Evolutionary conservation across 2,113 vertebrate genomes (phyloP).

Genomic region (Petromus typicus): DNA sequence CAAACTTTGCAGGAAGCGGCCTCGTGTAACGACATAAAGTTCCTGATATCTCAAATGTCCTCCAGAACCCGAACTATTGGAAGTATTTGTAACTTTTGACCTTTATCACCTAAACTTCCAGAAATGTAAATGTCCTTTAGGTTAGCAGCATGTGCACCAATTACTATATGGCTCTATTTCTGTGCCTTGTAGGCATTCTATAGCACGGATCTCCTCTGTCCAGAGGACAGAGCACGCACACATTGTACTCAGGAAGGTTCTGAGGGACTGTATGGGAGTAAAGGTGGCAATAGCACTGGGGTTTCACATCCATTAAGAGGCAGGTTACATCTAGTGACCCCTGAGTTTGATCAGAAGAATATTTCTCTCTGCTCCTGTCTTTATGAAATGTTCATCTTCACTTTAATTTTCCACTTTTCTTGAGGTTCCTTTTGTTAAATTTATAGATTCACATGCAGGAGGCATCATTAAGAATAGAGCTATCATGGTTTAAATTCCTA

Average conservation of each 20-base stretch:
- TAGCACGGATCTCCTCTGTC: not conserved
- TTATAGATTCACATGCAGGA: not conserved
- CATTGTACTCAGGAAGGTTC: not conserved
- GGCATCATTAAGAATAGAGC: not conserved
- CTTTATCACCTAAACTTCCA: not conserved
- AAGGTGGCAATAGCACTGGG: not conserved
- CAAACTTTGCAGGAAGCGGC: slow-evolving; percentile 66
- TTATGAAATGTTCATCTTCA: not conserved
- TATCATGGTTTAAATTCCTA: not conserved
- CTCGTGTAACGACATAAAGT: not conserved
- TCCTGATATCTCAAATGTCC: not conserved
- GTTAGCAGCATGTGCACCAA: not conserved
- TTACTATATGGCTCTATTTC: fast-evolving
- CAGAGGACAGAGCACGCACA: not conserved
- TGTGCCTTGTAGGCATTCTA: not conserved
- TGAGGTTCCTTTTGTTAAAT: not conserved
- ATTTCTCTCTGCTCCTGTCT: not conserved
- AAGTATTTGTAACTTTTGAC: not conserved
- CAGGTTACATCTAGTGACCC: not conserved
- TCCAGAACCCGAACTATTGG: not conserved
- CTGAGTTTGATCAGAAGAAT: not conserved
- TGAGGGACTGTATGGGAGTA: not conserved
- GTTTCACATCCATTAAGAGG: not conserved
- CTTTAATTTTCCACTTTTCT: not conserved
- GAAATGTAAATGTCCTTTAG: not conserved